Conservation (phyloP, 2,888 invertebrate species). For the Lamellibrachia columna region DNA sequence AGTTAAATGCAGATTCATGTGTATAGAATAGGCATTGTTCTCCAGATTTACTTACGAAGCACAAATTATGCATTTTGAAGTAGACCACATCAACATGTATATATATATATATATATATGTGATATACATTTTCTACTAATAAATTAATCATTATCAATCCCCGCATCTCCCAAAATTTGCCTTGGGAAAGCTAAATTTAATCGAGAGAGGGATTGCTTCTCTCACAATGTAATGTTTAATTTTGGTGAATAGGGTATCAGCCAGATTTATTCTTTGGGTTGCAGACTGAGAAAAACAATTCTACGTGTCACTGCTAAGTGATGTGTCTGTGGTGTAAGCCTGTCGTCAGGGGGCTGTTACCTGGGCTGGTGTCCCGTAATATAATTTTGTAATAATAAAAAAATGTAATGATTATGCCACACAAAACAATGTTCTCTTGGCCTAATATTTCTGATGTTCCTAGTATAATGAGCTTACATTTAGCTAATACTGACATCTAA, state of each 20-base stretch:
- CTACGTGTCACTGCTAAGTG: too few relatives aligned
- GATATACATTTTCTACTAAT: not conserved
- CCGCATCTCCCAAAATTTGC: not conserved
- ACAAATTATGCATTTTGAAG: not conserved
- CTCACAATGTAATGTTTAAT: not conserved
- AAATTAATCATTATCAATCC: not conserved
- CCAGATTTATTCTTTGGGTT: not conserved
- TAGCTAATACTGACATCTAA: not conserved
- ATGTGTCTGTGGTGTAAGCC: not conserved
- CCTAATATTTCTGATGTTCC: too few relatives aligned
- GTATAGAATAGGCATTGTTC: not conserved
- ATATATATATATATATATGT: not conserved
- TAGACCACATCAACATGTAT: not conserved
- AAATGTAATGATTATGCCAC: not conserved
- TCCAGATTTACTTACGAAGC: not conserved
- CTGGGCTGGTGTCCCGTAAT: not conserved
- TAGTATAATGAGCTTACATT: too few relatives aligned
- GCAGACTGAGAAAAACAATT: not conserved
- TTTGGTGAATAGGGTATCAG: not conserved
- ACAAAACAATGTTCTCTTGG: not conserved
- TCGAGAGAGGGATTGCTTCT: not conserved
- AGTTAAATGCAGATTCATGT: not conserved
- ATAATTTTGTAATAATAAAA: not conserved
- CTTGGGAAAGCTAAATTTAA: not conserved
- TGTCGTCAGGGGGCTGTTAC: not conserved